Evolutionary conservation across 2,888 invertebrate species (phyloP), one percentile per base, ranked within the genome.

Genomic region (Baccha elongata): DNA sequence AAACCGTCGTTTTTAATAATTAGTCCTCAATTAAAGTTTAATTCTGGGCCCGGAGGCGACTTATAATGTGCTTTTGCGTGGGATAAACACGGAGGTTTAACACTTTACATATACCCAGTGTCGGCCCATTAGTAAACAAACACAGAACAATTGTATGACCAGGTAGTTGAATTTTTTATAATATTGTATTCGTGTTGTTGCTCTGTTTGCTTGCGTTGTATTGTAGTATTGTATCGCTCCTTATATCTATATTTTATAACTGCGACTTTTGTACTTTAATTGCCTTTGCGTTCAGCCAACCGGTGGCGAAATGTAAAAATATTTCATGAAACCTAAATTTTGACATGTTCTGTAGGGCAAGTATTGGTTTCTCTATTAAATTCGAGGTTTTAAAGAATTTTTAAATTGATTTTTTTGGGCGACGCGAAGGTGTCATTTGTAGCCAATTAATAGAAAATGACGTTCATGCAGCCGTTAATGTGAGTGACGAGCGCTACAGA

Each of bases 1-100:
- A 32, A 46, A 37, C 58, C 62, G 53, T 40, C 19, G 67, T 73
- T 79, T 79, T 73, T 79, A 67, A 79, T 79, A 79, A 79, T 79
- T 67, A 73, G 48, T 35, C 52, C 53, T 37, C 40, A 68, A 79
- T 62, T 79, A 55, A 55, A 55, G 53, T 42, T 64, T 73, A 62
- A 52, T 67, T 46, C 21, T 52, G 13, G 3, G 15, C 8, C 35
- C 19, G 29, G 11, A 46, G 58, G 29, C 23, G 50, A 35, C 42
- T 72, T 58, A 58, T 6, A 26, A 42, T 37, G 35, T 50, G 8
- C 17, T 15, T 67, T 62, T 40, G 13, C 13, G 29, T 26, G 60
- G 37, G 13, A 52, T 67, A 72, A 72, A 60, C 60, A 67, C 17
- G 23, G n/a, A 46, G 50, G 58, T 50, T 71, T 50, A 71, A 64